Conservation (phyloP, 2,113 vertebrate species). For the Ailuropoda melanoleuca region DNA sequence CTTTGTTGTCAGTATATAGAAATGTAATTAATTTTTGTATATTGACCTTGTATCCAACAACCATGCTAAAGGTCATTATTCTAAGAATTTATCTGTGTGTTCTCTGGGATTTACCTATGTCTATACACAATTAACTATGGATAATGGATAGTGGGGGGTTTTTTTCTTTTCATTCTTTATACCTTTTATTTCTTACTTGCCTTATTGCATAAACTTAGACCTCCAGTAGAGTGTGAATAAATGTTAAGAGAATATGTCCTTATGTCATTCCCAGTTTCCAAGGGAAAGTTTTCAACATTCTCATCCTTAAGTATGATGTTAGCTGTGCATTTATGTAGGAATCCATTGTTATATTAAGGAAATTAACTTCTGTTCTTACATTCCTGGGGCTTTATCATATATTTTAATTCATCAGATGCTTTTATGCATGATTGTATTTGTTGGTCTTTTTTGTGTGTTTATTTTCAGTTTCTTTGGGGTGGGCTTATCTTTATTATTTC, state of each 20-base stretch:
- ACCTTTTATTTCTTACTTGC: background rate
- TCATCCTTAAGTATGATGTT: background rate
- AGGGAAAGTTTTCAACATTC: conserved; percentile 12
- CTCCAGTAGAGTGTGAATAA: background rate
- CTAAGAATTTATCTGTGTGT: background rate
- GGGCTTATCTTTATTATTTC: background rate
- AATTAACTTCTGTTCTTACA: background rate
- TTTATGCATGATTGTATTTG: background rate
- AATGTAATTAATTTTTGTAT: background rate
- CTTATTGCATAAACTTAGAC: background rate
- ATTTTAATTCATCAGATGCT: background rate
- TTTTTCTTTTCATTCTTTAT: background rate
- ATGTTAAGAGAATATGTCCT: background rate
- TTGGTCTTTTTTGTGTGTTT: background rate
- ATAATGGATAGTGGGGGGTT: background rate
- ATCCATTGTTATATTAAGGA: background rate
- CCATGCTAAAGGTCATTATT: background rate
- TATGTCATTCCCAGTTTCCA: background rate
- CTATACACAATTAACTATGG: background rate
- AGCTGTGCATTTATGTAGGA: background rate
- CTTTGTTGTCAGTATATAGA: background rate
- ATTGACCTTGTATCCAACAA: background rate
- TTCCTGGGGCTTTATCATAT: background rate
- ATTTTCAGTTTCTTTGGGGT: background rate
- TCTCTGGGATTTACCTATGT: background rate